Evolutionary conservation across 2,797 vertebrate genomes (phyloP).

Genomic region (Mormyrus proboscirostris): DNA sequence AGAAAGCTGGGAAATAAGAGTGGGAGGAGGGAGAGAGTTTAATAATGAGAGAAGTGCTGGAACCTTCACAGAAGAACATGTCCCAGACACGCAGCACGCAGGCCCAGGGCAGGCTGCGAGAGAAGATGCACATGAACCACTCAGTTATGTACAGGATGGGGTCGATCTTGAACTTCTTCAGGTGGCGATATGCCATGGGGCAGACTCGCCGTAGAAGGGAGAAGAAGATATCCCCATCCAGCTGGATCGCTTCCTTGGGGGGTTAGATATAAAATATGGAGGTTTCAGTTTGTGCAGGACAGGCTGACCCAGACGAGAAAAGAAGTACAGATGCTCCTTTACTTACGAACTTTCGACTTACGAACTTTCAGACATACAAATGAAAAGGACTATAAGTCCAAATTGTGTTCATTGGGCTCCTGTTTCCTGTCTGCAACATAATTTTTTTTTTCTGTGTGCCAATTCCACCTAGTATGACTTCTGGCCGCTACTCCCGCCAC

Average conservation of each 20-base stretch:
- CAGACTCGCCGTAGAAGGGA: slow-evolving; percentile 72
- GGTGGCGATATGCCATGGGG: slow-evolving; percentile 79
- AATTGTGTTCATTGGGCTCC: too few relatives aligned
- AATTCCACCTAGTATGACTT: too few relatives aligned
- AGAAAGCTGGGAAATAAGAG: not conserved
- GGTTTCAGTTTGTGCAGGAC: not conserved
- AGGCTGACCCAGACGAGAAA: not conserved
- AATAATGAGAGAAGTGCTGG: not conserved
- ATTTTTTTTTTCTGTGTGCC: too few relatives aligned
- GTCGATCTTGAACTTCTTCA: slow-evolving; percentile 83
- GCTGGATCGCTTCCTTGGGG: slow-evolving; percentile 83
- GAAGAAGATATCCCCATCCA: slow-evolving; percentile 86
- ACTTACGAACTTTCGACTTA: too few relatives aligned
- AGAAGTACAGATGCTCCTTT: too few relatives aligned
- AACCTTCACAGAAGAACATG: slow-evolving; percentile 95
- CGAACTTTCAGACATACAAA: too few relatives aligned
- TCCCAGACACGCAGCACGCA: slow-evolving; percentile 86
- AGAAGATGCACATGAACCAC: slow-evolving; percentile 94
- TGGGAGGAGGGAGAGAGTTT: too few relatives aligned
- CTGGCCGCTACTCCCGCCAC: too few relatives aligned
- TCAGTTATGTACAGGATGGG: slow-evolving; percentile 89
- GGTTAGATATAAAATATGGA: not conserved
- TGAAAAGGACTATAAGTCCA: too few relatives aligned
- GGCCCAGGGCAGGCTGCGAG: slow-evolving; percentile 80
- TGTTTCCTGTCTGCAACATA: too few relatives aligned